Evolutionary conservation across 2,888 invertebrate species (phyloP), one percentile per base, ranked within the genome.

Genomic region (Melitaea athalia): DNA sequence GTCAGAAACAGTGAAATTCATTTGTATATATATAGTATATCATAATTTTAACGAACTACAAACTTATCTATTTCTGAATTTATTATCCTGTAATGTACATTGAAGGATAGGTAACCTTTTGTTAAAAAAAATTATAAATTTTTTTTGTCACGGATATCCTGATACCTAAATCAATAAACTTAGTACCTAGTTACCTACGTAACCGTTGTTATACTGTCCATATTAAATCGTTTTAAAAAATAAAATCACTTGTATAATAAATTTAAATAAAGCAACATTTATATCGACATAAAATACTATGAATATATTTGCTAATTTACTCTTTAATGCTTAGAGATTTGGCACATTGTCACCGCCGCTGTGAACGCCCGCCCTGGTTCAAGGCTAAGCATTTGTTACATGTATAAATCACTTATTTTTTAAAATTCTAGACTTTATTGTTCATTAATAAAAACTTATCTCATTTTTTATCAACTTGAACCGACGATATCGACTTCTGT

Each of bases 331-430:
- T 49, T 67, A 67, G 65, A 63, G 65, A 64, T 72, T 73, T 76
- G 74, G 76, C 72, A 71, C 69, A 71, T 69, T 64, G 72, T 73
- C 70, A 72, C 69, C 71, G 77, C 69, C 71, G 77, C 79, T 84
- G 87, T 87, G 86, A 72, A 70, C 52, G 75, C 50, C 72, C 74
- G 75, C 62, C 53, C 65, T 63, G 67, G 74, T 74, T 74, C 75
- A 75, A 75, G 75, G 75, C 69, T 55, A 66, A 43, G 53, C 52
- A 65, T 49, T 42, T 65, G 60, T 50, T 68, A 45, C 6, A n/a
- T 33, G 33, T 61, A 66, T 66, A 68, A 68, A 71, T 71, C 60
- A 66, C 60, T 55, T 63, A 59, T 45, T 17, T 17, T 11, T 50
- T 63, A 45, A 33, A 17, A 69, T 55, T 68, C 60, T 72, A 17